Percentiles rank a stretch among this genome's conserved stretches.
Evolutionary conservation across 1,140 invertebrate genomes (phyloP).

Genomic region (Caenorhabditis remanei): DNA sequence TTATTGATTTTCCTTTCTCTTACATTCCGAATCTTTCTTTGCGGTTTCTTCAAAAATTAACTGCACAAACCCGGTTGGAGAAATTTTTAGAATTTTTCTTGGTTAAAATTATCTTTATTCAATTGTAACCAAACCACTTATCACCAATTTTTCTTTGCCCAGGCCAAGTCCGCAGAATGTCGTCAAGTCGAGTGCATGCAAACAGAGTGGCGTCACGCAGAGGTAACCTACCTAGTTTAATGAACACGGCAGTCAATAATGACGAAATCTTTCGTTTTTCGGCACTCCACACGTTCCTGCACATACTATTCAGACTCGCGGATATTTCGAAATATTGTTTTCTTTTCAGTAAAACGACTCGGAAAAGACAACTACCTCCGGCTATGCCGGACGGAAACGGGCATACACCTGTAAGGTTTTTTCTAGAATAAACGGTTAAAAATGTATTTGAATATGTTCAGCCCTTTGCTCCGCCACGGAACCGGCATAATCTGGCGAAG

Average conservation of each 20-base stretch:
- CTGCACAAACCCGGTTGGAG: neutral
- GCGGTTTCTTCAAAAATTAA: neutral
- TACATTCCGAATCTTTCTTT: neutral
- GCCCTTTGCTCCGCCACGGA: neutral
- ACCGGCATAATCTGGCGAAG: neutral
- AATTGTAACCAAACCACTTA: neutral
- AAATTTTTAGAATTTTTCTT: neutral
- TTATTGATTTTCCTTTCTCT: neutral
- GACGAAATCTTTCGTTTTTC: constrained; percentile 44
- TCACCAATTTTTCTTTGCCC: neutral
- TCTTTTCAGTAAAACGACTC: constrained; percentile 29
- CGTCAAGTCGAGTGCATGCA: constrained; percentile 52
- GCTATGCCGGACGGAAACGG: constrained; percentile 50
- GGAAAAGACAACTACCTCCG: constrained; percentile 33
- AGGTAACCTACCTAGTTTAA: constrained; percentile 48
- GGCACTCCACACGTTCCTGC: neutral
- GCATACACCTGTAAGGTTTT: constrained; percentile 8
- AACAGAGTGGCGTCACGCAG: constrained; percentile 26
- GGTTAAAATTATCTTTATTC: neutral
- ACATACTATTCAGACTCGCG: neutral
- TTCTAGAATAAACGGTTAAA: neutral
- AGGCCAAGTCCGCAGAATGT: constrained; percentile 50
- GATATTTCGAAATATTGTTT: constrained; percentile 5
- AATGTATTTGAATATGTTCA: neutral
- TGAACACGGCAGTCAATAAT: constrained; percentile 48